Evolutionary conservation across 2,113 vertebrate species (phyloP).

Genomic region (Parus major): DNA sequence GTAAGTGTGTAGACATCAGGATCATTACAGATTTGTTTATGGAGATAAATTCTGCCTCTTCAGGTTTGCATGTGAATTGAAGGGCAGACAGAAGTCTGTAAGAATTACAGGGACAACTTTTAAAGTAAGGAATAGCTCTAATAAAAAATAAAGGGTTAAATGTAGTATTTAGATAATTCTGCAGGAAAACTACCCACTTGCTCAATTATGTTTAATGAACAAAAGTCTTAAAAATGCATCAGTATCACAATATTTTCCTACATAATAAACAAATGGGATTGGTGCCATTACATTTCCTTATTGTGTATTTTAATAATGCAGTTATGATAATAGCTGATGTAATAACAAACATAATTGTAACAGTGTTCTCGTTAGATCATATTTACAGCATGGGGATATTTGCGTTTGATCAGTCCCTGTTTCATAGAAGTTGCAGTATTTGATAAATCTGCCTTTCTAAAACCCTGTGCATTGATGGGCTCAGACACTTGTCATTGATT

Average conservation of each 20-base stretch:
- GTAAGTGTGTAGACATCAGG: background rate
- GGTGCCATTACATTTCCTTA: background rate
- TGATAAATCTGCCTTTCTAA: background rate
- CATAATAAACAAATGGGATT: background rate
- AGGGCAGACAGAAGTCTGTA: background rate
- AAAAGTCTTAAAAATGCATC: background rate
- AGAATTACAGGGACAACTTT: background rate
- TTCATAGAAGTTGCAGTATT: background rate
- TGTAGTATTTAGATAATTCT: background rate
- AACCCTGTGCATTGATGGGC: background rate
- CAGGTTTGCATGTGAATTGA: background rate
- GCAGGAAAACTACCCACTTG: background rate
- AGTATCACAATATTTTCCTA: background rate
- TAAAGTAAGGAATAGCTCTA: background rate
- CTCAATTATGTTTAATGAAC: background rate
- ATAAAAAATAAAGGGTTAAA: background rate
- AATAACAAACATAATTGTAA: background rate
- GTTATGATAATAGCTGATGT: background rate
- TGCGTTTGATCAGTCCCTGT: background rate
- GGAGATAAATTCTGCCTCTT: background rate
- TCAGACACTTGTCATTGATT: background rate
- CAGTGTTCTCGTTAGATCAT: background rate
- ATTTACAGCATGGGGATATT: background rate
- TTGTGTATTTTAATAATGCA: background rate
- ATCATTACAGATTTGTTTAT: background rate